Evolutionary conservation across 2,888 invertebrate genomes (phyloP).

Genomic region (Scaptomyza flava): DNA sequence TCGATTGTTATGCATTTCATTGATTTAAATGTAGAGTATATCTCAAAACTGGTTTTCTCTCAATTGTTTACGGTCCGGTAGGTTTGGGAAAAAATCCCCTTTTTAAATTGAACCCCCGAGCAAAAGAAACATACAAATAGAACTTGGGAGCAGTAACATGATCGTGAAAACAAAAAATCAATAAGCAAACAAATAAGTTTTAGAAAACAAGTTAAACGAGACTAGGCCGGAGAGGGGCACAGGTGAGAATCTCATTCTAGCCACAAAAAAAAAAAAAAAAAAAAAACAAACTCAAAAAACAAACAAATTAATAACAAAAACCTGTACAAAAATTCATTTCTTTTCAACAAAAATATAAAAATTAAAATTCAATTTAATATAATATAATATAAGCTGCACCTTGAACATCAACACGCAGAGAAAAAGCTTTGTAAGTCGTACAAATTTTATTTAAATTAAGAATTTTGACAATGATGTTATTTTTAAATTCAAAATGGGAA

Average conservation of each 20-base stretch:
- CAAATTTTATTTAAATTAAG: too few relatives aligned
- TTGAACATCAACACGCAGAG: background rate
- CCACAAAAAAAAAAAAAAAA: conserved; percentile 6
- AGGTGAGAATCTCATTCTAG: conserved; percentile 11
- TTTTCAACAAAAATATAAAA: conserved; percentile 19
- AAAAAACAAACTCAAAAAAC: background rate
- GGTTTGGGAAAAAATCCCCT: conserved; percentile 27
- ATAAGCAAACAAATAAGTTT: conserved; percentile 35
- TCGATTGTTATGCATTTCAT: background rate
- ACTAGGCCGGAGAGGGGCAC: conserved; percentile 27
- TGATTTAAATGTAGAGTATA: conserved; percentile 11
- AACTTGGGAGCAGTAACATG: conserved; percentile 10
- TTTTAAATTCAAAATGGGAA: too few relatives aligned
- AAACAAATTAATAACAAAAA: conserved; percentile 28
- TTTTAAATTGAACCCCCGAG: conserved; percentile 10
- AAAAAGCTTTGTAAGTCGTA: too few relatives aligned
- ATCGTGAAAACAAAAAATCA: conserved; percentile 23
- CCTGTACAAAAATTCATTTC: conserved; percentile 60
- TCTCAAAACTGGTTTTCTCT: conserved; percentile 20
- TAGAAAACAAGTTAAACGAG: conserved; percentile 66
- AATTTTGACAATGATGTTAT: too few relatives aligned
- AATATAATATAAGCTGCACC: background rate
- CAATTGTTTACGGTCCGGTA: background rate
- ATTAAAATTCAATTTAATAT: background rate
- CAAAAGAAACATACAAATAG: conserved; percentile 4